Conservation (phyloP, 2,888 invertebrate genomes). For the Clusia tigrina region DNA sequence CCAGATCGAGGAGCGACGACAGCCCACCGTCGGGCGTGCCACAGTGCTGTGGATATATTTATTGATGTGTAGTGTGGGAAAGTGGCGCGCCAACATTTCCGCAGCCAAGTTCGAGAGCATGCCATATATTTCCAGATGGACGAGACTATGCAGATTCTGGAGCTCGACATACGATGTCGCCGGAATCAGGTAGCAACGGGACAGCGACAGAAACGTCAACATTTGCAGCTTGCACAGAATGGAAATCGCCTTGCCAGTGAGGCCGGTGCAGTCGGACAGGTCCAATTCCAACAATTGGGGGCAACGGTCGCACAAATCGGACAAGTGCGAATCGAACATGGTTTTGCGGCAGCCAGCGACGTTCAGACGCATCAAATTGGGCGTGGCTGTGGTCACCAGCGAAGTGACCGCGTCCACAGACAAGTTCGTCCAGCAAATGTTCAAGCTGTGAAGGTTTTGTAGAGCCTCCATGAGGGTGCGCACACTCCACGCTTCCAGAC, state of each 20-base stretch:
- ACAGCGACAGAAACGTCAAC: constrained; percentile 79
- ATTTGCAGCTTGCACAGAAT: constrained; percentile 69
- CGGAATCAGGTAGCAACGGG: constrained; percentile 82
- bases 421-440: constrained; percentile 84
- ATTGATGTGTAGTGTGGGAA: constrained; percentile 74
- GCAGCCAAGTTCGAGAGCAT: constrained; percentile 72
- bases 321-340: constrained; percentile 76
- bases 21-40: constrained; percentile 88
- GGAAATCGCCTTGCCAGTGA: constrained; percentile 71
- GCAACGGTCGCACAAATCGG: constrained; percentile 72
- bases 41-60: constrained; percentile 83
- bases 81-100: constrained; percentile 67
- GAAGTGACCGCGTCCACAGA: constrained; percentile 69
- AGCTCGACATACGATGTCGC: constrained; percentile 73
- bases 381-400: constrained; percentile 71
- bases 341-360: constrained; percentile 82
- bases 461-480: constrained; percentile 69
- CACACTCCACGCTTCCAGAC: constrained; percentile 73
- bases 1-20: constrained; percentile 89
- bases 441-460: constrained; percentile 68
- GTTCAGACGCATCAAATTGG: constrained; percentile 76
- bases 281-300: constrained; percentile 82
- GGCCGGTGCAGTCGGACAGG: constrained; percentile 82
- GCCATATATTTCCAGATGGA: constrained; percentile 84
- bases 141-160: constrained; percentile 70